Evolutionary conservation across 2,888 invertebrate genomes (phyloP), one percentile per base, ranked within the genome.

Genomic region (Drosophila hamatofila): DNA sequence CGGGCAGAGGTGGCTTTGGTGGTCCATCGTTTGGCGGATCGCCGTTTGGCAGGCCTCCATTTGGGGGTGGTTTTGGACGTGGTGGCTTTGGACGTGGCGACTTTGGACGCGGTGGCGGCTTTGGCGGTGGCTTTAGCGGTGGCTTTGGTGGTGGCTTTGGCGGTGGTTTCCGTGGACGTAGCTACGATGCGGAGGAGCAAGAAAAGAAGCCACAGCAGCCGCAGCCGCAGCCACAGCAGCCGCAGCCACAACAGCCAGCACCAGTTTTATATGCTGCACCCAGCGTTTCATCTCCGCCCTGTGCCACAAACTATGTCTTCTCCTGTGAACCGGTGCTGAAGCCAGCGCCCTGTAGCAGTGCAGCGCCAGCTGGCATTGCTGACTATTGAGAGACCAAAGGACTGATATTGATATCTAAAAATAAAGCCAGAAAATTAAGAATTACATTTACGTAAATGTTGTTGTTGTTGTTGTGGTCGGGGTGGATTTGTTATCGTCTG

Each of bases 281-380:
- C n/a, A 64, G 42, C 23, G 35, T 73, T 30, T 46, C 82, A 8
- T 65, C 69, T 2, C 79, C 88, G 33, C 64, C 86, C 9, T 91
- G 90, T 68, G 78, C 91, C 5, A 75, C 69, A 23, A 91, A 56
- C 69, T 91, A 83, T 18, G 35, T 89, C 12, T 78, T 88, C 66
- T 88, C 90, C 57, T 91, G 90, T 59, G 76, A 80, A 30, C 78
- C 91, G 23, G 75, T 79, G 14, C 48, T 90, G 6, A 80, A 73
- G 54, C 80, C 80, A 18, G 83, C 81, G 33, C 84, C 90, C 11
- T 90, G 90, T 60, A 42, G 37, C 25, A n/a, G 3, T 18, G 25
- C 73, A n/a, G 41, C 54, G 14, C 9, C 64, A 48, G 25, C 42
- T 30, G 35, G 44, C 7, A 37, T 55, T 48, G 49, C 67, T 58